Base-by-base conservation (phyloP, 2,888 invertebrate species). In the Drosophila rellima region DNA sequence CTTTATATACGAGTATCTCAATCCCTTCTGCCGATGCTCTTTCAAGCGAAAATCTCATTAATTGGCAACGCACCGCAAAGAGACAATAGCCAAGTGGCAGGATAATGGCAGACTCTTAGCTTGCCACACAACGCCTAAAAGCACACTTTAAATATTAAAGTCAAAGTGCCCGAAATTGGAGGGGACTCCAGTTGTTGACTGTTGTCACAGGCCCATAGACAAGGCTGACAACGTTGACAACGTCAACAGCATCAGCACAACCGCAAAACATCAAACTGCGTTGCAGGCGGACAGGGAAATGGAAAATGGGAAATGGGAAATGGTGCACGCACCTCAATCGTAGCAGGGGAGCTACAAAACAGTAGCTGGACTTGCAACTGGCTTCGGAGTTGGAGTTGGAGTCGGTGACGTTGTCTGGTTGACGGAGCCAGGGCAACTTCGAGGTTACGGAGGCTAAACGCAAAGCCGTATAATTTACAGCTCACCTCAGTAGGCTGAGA, bases 381-480 rank as follows among this genome's bases (percentile, higher is more conserved):
- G 2, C 15, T 17, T 39, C 17, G 31, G 10, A 18, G n/a, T 4
- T 8, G 42, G 56, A 35, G 42, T 15, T 5, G 23, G 50, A 15
- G 55, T 11, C 3, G 57, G 15, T 8, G 56, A 2, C 3, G 55
- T 0, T 13, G 47, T 13, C 37, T 29, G 26, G n/a, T n/a, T n/a
- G 31, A 26, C 26, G 45, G 39, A 35, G 56, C 26, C 64, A 60
- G 74, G 60, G 47, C 51, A 63, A 71, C 76, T 71, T 80, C 35
- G 72, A 61, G 77, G 81, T 73, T 83, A 67, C 59, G 71, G 51
- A 72, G 88, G 66, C 75, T 80, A 81, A 87, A 87, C 85, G 86
- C 85, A 84, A 78, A 78, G 80, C 73, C 85, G 72, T 89, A 84
- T 84, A 88, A 84, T 88, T 89, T 88, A 78, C 89, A 78, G 71